Base-by-base conservation (phyloP, 2,113 vertebrate species). In the Oncorhynchus clarkii region DNA sequence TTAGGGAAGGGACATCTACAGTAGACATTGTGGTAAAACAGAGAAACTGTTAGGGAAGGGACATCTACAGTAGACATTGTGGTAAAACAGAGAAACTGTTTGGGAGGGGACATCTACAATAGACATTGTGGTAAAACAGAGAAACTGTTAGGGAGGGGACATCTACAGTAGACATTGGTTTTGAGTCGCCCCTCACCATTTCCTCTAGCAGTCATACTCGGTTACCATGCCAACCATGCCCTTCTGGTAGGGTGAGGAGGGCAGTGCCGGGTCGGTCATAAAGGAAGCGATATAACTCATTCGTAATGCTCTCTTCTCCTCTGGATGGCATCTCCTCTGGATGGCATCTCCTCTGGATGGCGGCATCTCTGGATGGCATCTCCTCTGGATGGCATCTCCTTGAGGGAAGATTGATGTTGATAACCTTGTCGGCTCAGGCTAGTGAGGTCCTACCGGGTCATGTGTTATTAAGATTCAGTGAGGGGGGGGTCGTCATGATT, bases 51-150 rank as follows among this genome's bases (percentile, higher is more conserved):
- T 54, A 76, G 81, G 86, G 76, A 87, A 84, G 81, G 29, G 82
- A 3, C 26, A 49, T 72, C 72, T 49, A 71, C n/a, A 9, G 70
- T 60, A 80, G 82, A 83, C 75, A 24, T 69, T 82, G 84, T 77
- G 87, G 85, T 29, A 29, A 29, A 29, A 29, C 27, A 29, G 27
- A 3, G 27, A 29, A 29, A 29, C 27, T 29, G 27, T 51, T 51
- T 74, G 80, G 86, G 76, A 86, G 85, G 81, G 29, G 82, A 7
- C 26, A 49, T 72, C 72, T 49, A 70, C 20, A 8, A 70, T 59
- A 80, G 82, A 83, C 75, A 26, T 68, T 82, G 84, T 77, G 87
- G 85, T 83, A 48, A 12, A 48, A 48, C 45, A 48, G 45, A 5
- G 45, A 48, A 48, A 9, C 7, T 48, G 45, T 48, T 29, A 29